Conservation (phyloP, 2,888 invertebrate genomes). For the Xanthorhoe spadicearia region DNA sequence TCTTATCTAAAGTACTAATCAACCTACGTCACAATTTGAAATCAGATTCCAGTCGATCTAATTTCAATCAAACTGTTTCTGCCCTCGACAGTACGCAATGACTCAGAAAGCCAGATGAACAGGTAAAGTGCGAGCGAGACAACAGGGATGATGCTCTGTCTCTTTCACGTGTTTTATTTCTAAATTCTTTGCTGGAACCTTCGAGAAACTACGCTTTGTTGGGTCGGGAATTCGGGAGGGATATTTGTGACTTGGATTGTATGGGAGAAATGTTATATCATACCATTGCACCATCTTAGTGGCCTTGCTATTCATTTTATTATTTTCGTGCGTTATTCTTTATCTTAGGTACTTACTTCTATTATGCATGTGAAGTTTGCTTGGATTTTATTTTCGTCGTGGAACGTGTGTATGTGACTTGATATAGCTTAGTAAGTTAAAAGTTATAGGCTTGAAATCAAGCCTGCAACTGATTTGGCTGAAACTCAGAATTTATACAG, state of each 20-base stretch:
- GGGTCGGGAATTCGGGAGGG: slow-evolving; percentile 2
- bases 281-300: too few species aligned
- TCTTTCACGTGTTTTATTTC: slow-evolving; percentile 21
- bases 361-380: too few species aligned
- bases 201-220: slow-evolving; percentile 17
- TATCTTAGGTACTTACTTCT: too few species aligned
- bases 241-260: slow-evolving; percentile 13
- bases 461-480: too few species aligned
- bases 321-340: too few species aligned
- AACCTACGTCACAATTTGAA: slow-evolving; percentile 7
- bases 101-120: slow-evolving; percentile 28
- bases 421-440: too few species aligned
- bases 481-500: too few species aligned
- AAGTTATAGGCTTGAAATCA: too few species aligned
- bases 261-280: slow-evolving; percentile 1
- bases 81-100: slow-evolving; percentile 26
- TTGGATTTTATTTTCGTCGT: too few species aligned
- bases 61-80: slow-evolving; percentile 22
- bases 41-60: slow-evolving; percentile 10
- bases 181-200: slow-evolving; percentile 21
- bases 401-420: too few species aligned
- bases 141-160: slow-evolving; percentile 15
- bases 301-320: too few species aligned
- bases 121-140: slow-evolving; percentile 48
- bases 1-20: background rate